Percentiles rank a stretch among this genome's conserved stretches.
Evolutionary conservation across 2,113 vertebrate species (phyloP).

Genomic region (Etheostoma spectabile): DNA sequence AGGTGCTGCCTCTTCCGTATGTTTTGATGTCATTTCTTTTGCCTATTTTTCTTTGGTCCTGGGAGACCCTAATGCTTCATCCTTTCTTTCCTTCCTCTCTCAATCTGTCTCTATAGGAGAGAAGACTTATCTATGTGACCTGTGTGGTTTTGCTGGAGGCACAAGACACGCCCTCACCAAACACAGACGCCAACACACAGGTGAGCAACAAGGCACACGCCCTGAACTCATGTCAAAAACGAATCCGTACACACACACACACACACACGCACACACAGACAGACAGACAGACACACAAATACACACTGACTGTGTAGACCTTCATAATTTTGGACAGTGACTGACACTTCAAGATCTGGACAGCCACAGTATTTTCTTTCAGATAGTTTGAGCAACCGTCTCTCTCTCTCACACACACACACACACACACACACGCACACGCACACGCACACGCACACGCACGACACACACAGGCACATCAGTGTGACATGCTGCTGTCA

Average conservation of each 20-base stretch:
- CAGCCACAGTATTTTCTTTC: background rate
- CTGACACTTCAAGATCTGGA: conserved; percentile 58
- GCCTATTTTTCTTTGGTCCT: background rate
- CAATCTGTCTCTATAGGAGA: conserved; percentile 92
- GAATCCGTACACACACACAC: conserved; percentile 3
- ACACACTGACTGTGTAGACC: conserved; percentile 14
- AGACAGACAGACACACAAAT: conserved; percentile 12
- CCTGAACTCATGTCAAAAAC: conserved; percentile 6
- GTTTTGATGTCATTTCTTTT: background rate
- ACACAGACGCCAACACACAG: conserved; percentile 97
- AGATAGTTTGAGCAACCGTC: conserved; percentile 40
- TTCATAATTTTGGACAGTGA: conserved; percentile 44
- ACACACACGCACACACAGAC: conserved; percentile 21
- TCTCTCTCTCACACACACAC: conserved; percentile 6
- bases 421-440: conserved; percentile 1
- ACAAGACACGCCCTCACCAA: conserved; percentile 98
- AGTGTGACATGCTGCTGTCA: conserved; percentile 69
- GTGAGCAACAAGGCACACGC: conserved; percentile 73
- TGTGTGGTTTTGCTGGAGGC: conserved; percentile 97
- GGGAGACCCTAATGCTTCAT: background rate
- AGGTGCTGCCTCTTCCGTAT: background rate
- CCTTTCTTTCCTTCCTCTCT: conserved; percentile 69
- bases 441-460: conserved; percentile 23
- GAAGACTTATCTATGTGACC: conserved; percentile 99
- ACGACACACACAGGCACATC: conserved; percentile 50